Evolutionary conservation across 1,140 invertebrate species (phyloP).

Genomic region (Popillia japonica): DNA sequence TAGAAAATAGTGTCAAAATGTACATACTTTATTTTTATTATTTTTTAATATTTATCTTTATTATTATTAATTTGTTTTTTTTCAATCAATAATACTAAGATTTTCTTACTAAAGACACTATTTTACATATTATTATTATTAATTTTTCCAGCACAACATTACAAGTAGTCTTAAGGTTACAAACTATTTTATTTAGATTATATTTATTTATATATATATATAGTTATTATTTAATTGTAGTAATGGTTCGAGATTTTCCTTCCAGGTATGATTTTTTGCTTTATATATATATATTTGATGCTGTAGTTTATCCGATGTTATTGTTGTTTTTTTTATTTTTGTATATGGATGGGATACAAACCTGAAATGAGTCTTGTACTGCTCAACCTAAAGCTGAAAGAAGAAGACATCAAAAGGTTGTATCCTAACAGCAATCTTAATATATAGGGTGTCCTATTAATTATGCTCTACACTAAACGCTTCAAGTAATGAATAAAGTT

Average conservation of each 20-base stretch:
- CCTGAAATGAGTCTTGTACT: constrained; percentile 26
- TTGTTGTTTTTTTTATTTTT: constrained; percentile 18
- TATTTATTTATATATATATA: constrained; percentile 15
- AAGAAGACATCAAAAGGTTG: constrained; percentile 47
- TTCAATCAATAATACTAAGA: constrained; percentile 35
- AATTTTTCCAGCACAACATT: constrained; percentile 47
- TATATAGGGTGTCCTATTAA: no score
- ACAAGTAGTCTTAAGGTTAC: constrained; percentile 47
- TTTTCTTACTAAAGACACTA: constrained; percentile 41
- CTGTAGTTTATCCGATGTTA: constrained; percentile 25
- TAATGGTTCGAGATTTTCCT: constrained; percentile 38
- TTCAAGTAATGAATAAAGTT: no score
- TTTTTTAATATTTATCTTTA: constrained; percentile 11
- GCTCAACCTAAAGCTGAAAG: constrained; percentile 59
- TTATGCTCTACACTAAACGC: no score
- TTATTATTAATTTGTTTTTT: constrained; percentile 39
- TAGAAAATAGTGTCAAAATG: constrained; percentile 44
- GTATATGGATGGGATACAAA: constrained; percentile 13
- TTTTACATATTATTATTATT: constrained; percentile 42
- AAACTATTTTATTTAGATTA: constrained; percentile 39
- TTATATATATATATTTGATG: constrained; percentile 18
- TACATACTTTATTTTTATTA: constrained; percentile 37
- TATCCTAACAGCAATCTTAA: constrained; percentile 34
- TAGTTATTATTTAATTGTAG: constrained; percentile 35
- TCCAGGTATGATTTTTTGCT: constrained; percentile 12